These are phyloP conservation scores for Timandra comae DNA, from an alignment of 2,888 invertebrate species.

Conservation along the genomic window DNA sequence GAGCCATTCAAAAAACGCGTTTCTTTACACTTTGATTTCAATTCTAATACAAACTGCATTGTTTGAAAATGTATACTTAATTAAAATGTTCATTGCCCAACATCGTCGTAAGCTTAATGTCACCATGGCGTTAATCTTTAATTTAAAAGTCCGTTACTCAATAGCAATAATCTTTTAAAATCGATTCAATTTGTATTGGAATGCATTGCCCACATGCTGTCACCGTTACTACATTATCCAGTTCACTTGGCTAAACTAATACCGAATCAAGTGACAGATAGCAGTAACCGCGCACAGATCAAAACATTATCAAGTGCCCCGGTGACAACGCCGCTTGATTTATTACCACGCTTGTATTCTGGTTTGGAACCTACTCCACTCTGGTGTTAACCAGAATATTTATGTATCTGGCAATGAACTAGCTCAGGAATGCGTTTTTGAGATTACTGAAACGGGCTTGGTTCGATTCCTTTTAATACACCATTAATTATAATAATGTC, in stretches of 20 bases:
- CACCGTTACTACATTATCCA: conserved; percentile 21
- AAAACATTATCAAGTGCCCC: conserved; percentile 14
- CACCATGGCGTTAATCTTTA: conserved; percentile 13
- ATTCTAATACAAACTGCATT: too few species aligned
- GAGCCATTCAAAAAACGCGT: too few species aligned
- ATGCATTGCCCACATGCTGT: conserved; percentile 21
- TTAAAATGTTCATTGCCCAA: too few species aligned
- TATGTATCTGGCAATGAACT: conserved; percentile 1
- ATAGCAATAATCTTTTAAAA: conserved; percentile 13
- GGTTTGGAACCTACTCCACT: conserved; percentile 2
- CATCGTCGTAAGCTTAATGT: conserved; percentile 10
- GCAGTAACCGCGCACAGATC: conserved; percentile 9
- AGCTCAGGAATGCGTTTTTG: too few species aligned
- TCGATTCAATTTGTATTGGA: conserved; percentile 21
- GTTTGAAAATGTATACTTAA: too few species aligned
- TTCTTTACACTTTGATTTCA: too few species aligned
- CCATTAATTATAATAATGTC: too few species aligned
- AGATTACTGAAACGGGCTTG: too few species aligned
- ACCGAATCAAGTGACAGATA: conserved; percentile 16
- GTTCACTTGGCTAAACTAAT: conserved; percentile 22
- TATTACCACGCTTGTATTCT: conserved; percentile 9
- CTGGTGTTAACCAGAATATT: conserved; percentile 13
- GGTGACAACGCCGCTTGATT: conserved; percentile 11
- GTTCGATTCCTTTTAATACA: too few species aligned
- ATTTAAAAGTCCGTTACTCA: conserved; percentile 14